Evolutionary conservation across 2,888 invertebrate species (phyloP).

Genomic region (Tetrapedia diversipes): DNA sequence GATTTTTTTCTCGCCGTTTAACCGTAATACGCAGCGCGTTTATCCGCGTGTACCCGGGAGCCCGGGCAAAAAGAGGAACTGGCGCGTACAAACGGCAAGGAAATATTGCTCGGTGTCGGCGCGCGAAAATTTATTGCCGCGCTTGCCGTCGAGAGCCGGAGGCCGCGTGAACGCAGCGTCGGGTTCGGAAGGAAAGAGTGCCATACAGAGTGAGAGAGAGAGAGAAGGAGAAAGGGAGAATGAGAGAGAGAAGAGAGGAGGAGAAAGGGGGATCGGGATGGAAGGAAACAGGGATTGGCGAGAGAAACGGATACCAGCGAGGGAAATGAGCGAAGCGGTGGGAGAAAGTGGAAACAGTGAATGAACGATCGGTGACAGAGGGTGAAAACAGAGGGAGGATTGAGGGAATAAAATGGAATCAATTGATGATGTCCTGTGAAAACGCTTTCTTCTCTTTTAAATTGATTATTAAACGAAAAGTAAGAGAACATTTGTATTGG

Average conservation of each 20-base stretch:
- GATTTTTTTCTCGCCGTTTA: constrained; percentile 62
- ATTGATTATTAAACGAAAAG: too few relatives aligned
- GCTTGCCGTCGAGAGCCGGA: constrained; percentile 51
- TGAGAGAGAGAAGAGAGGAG: constrained; percentile 21
- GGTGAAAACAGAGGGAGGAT: background rate
- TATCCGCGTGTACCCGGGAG: constrained; percentile 69
- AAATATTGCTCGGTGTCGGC: constrained; percentile 76
- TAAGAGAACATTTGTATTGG: too few relatives aligned
- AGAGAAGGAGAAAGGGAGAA: too few relatives aligned
- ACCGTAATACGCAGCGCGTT: constrained; percentile 73
- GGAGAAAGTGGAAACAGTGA: background rate
- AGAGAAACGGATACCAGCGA: background rate
- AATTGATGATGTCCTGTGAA: too few relatives aligned
- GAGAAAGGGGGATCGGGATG: background rate
- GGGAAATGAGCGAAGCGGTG: background rate
- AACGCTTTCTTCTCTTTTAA: too few relatives aligned
- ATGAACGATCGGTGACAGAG: background rate
- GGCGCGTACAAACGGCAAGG: constrained; percentile 75
- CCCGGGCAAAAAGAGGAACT: constrained; percentile 71
- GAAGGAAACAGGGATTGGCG: constrained; percentile 1
- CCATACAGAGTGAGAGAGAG: background rate
- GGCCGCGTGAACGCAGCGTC: constrained; percentile 22
- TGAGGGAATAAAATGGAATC: background rate
- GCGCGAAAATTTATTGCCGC: constrained; percentile 75
- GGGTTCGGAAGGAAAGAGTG: constrained; percentile 4